phyloP scores from a whole-genome alignment of 2,888 invertebrate species.

The Chymomyza amoena region DNA sequence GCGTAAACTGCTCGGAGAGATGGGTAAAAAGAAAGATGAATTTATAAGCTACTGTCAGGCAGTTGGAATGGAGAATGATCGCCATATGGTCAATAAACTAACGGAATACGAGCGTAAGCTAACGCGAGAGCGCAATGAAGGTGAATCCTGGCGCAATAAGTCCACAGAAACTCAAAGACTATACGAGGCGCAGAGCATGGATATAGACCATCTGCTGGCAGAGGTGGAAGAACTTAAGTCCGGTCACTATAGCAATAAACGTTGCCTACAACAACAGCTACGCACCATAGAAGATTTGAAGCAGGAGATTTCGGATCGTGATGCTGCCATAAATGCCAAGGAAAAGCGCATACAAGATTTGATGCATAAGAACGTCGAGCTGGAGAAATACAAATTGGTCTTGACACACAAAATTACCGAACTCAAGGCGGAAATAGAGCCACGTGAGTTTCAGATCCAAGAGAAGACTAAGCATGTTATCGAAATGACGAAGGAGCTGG shows the following conservation, averaged over 20 bases:
- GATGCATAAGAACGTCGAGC: slow-evolving; percentile 90
- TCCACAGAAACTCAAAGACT: slow-evolving; percentile 91
- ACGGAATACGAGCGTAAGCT: slow-evolving; percentile 76
- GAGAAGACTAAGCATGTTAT: slow-evolving; percentile 89
- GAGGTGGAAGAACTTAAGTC: slow-evolving; percentile 86
- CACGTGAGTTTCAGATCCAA: slow-evolving; percentile 90
- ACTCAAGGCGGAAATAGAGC: slow-evolving; percentile 91
- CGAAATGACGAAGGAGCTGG: slow-evolving; percentile 90
- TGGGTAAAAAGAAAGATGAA: slow-evolving; percentile 78
- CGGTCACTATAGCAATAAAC: slow-evolving; percentile 83
- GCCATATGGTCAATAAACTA: slow-evolving; percentile 75
- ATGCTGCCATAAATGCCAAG: slow-evolving; percentile 90
- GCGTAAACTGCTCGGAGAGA: slow-evolving; percentile 81
- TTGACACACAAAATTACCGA: slow-evolving; percentile 94
- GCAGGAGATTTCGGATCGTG: slow-evolving; percentile 91
- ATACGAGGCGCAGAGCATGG: slow-evolving; percentile 73
- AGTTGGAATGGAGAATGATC: slow-evolving; percentile 77
- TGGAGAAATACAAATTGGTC: slow-evolving; percentile 95
- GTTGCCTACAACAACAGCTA: slow-evolving; percentile 85
- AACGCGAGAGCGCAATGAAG: slow-evolving; percentile 86
- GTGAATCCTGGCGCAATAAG: slow-evolving; percentile 89
- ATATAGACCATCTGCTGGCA: slow-evolving; percentile 83
- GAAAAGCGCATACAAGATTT: slow-evolving; percentile 91
- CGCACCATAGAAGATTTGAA: slow-evolving; percentile 89
- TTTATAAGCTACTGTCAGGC: slow-evolving; percentile 77